These are phyloP conservation scores for Coccyzus lansbergi DNA, from an alignment of 2,797 vertebrate species.

Conservation along the genomic window DNA sequence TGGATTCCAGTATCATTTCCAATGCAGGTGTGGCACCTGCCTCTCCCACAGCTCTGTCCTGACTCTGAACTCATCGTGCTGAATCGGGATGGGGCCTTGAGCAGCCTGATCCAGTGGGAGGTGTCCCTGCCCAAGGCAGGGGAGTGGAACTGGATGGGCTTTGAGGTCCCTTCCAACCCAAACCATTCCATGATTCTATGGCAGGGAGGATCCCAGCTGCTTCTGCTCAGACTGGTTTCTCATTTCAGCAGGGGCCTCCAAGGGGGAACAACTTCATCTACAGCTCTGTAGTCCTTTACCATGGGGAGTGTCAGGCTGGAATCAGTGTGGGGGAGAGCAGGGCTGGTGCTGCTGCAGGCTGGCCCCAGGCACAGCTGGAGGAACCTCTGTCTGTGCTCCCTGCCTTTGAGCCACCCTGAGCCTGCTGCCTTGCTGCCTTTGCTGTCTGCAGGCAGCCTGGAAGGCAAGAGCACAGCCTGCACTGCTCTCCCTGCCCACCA, in stretches of 20 bases:
- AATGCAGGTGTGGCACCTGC: neutral
- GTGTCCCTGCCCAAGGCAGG: too few relatives aligned
- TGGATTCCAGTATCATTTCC: rapidly evolving
- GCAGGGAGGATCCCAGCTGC: neutral
- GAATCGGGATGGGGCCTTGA: too few relatives aligned
- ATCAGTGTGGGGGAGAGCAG: rapidly evolving
- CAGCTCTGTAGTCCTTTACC: rapidly evolving
- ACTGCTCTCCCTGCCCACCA: neutral
- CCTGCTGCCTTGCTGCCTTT: neutral
- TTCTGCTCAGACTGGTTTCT: neutral
- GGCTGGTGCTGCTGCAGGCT: neutral
- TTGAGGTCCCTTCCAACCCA: too few relatives aligned
- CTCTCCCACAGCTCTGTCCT: neutral
- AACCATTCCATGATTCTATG: too few relatives aligned
- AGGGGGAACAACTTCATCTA: rapidly evolving
- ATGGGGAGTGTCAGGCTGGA: neutral
- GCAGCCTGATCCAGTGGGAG: too few relatives aligned
- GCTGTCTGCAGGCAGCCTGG: neutral
- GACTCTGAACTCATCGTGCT: rapidly evolving
- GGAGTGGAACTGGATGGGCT: too few relatives aligned
- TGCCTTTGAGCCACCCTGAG: neutral
- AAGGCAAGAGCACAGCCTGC: neutral
- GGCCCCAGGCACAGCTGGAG: neutral
- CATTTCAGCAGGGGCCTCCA: neutral
- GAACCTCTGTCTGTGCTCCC: neutral